Base-by-base conservation (phyloP, 2,797 vertebrate genomes). In the Notolepis coatsorum region DNA sequence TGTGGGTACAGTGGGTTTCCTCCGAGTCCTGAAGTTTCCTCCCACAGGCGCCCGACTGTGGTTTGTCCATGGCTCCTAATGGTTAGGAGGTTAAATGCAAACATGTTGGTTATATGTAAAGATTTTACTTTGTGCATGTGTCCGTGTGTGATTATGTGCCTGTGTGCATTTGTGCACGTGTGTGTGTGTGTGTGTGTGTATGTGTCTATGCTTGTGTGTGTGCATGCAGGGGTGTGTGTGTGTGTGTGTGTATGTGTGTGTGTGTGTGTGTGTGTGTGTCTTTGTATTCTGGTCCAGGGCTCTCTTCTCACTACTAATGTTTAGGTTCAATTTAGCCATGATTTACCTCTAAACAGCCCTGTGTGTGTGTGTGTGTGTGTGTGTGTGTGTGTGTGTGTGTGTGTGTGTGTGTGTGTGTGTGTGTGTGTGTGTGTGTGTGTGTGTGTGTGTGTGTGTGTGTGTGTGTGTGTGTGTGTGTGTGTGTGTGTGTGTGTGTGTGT, bases 281-380 rank as follows among this genome's bases (percentile, higher is more conserved):
- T 77, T 71, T 67, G 66, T 63, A 77, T 84, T 81, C 71, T 63
- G 46, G 48, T 69, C 50, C 25, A 66, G 64, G 71, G 59, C 69
- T 77, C 68, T 71, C 60, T 55, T 62, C 73, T 76, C 63, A n/a
- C n/a, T 24, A 25, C 4, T 1, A n/a, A n/a, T n/a, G n/a, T 73
- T 66, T 74, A 77, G 75, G 75, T 81, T 85, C 79, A 80, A 82
- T 75, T 84, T 85, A 79, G 84, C 73, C 73, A 80, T 75, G 67
- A 80, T 85, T 82, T 51, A 71, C 71, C 74, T 58, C 71, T 84
- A 82, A 86, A 86, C 56, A 65, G 68, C 85, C 84, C 77, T 76
- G 65, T 78, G 70, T 71, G 23, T 77, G 73, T 68, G 27, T 64
- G 65, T 0, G 8, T 59, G 0, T 8, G 43, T 61, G 51, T 45